Base-by-base conservation (phyloP, 1,140 invertebrate species). In the Potamilus streckersoni region DNA sequence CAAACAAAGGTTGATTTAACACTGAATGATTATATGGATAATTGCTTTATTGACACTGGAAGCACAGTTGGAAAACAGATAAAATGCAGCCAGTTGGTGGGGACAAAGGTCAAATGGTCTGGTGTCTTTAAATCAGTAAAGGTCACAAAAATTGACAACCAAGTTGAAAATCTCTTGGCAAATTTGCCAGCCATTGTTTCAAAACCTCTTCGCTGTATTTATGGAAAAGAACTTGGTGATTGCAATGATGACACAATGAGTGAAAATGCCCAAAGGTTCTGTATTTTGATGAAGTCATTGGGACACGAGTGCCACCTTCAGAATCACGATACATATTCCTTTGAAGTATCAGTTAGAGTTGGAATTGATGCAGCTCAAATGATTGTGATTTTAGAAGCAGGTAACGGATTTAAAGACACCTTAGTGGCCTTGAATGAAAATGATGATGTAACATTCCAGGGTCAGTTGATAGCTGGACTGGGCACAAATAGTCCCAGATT, bases 101-200 rank as follows among this genome's bases (percentile, higher is more conserved):
- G 85, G n/a, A 76, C 79, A 15, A 83, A 80, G 74, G 77, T 87
- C 2, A 78, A 62, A 58, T 87, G 87, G 85, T 68, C 67, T 14
- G 87, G 85, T 13, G 76, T 57, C 58, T 69, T 85, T 38, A n/a
- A 63, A 8, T 38, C 71, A n/a, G 76, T 82, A 4, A 83, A 81
- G 62, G 74, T 87, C 17, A 81, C 78, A n/a, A 80, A 82, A 69
- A 77, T 86, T 6, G 79, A 82, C 38, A 88, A 88, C 69, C 82
- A 79, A 31, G 82, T 84, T 20, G 79, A 83, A 56, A 80, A 70
- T 62, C 79, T 86, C 56, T 31, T 88, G 11, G 75, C 81, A 31
- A 74, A 78, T 31, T 79, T 88, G 62, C 87, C 87, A 5, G 69
- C 63, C 20, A 78, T 88, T 58, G 69, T 88, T 8, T 74, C 81